Evolutionary conservation across 2,113 vertebrate genomes (phyloP), one percentile per base, ranked within the genome.

Genomic region (Anarrhichthys ocellatus): DNA sequence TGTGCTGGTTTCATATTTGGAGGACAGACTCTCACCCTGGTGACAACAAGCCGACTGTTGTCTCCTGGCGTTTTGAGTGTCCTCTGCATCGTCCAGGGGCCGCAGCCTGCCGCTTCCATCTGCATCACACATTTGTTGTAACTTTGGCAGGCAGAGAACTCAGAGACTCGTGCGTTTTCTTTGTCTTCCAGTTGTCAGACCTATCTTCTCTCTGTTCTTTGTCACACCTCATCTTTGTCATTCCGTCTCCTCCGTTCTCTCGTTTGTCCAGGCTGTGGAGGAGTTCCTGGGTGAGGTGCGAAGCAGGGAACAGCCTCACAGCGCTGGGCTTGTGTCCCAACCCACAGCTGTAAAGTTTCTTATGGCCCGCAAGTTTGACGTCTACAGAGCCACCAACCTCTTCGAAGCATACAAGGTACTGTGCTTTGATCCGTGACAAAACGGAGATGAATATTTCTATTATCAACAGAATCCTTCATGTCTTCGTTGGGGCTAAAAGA

Each of bases 281-380:
- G 95, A 95, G 95, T 96, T 96, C 92, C 92, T 96, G 91, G 82
- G 86, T 69, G 87, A 95, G 87, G 90, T 96, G 89, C 94, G 93
- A 54, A 93, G 90, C 73, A 91, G 82, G 79, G 95, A 96, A 88
- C 93, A 94, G 84, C 94, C 94, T 69, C 95, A 94, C 87, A 95
- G 94, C 50, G 94, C 94, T 74, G 94, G 92, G 75, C 93, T 96
- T 4, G 93, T 96, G 83, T 95, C 95, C 78, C 93, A 96, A 56
- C 94, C 94, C 58, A 96, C 96, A 67, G 96, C 95, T 69, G 89
- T 96, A 73, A 96, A 96, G 84, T 96, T 96, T 92, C 95, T 96
- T 83, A 96, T 95, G 95, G 96, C 96, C 86, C 94, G 96, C 80
- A 96, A 96, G 90, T 96, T 96, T 92, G 95, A 96, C 34, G 95